Base-by-base conservation (phyloP, 2,797 vertebrate species). In the Huso huso region DNA sequence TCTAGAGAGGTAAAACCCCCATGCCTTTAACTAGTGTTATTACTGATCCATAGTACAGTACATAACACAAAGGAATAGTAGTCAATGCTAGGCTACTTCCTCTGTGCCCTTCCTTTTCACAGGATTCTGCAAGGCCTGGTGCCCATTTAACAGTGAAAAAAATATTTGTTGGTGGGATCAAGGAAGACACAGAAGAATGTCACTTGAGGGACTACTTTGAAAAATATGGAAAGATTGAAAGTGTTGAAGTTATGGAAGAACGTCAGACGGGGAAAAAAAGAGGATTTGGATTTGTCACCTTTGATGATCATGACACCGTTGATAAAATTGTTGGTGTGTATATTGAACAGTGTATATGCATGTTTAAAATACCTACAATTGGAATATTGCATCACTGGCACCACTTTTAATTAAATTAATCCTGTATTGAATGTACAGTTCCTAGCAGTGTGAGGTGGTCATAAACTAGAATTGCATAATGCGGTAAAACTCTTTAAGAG, bases 101-200 rank as follows among this genome's bases (percentile, higher is more conserved):
- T 37, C 37, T 6, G 0, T 69, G 0, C 18, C 49, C 74, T 82
- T 71, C 66, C 49, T 1, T 77, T 77, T 52, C 49, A 11, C 66
- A 92, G 89, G 89, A 91, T 84, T 98, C 96, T 55, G 94, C 94
- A 72, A 96, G 93, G 78, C 96, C 96, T 64, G 96, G 96, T 6
- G 96, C 95, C 59, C 96, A 99, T 81, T 81, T 99, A 74, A 98
- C 95, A 1, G 96, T 99, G 72, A 99, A 99, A 83, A 99, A 99
- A 82, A 98, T 98, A 79, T 99, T 98, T 87, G 95, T 99, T 18
- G 96, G 95, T 52, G 96, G 96, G 51, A 99, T 99, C 79, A 97
- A 99, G 81, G 96, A 99, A 82, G 95, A 99, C 79, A 98, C 94
- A 4, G 95, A 98, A 76, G 96, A 99, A 67, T 91, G 94, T 82